A percentile compares a stretch with the other conserved stretches of the same genome.
phyloP scores from a whole-genome alignment of 2,113 vertebrate species.

The Corythoichthys haematopterus region DNA sequence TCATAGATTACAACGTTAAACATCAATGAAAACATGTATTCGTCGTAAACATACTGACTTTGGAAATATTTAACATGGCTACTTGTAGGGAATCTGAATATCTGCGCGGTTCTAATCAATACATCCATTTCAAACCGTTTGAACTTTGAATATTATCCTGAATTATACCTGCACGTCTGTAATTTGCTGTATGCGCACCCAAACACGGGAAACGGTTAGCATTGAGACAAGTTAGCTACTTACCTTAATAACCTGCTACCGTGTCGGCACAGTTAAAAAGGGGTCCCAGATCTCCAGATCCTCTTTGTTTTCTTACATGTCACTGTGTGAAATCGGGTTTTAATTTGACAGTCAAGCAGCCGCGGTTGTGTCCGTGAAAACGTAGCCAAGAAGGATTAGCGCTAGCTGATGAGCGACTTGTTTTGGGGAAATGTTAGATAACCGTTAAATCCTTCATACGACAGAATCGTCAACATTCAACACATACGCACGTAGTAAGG shows the following conservation, averaged over 20 bases:
- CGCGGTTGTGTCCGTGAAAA: neutral
- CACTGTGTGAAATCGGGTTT: neutral
- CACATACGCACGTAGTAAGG: neutral
- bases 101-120: neutral
- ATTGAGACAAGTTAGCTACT: neutral
- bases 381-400: conserved; percentile 34
- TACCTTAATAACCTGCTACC: conserved; percentile 11
- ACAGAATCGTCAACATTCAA: neutral
- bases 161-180: too few species aligned
- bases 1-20: neutral
- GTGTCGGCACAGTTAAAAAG: neutral
- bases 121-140: neutral
- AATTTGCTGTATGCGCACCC: neutral
- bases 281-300: neutral
- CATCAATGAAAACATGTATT: neutral
- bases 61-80: neutral
- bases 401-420: conserved; percentile 24
- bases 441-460: conserved; percentile 1
- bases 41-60: neutral
- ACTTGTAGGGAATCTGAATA: neutral
- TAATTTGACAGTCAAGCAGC: neutral
- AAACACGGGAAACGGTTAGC: neutral
- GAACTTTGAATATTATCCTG: too few species aligned
- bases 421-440: conserved; percentile 28
- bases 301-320: conserved; percentile 3